phyloP scores from a whole-genome alignment of 2,797 vertebrate genomes.

The Syncerus caffer region DNA sequence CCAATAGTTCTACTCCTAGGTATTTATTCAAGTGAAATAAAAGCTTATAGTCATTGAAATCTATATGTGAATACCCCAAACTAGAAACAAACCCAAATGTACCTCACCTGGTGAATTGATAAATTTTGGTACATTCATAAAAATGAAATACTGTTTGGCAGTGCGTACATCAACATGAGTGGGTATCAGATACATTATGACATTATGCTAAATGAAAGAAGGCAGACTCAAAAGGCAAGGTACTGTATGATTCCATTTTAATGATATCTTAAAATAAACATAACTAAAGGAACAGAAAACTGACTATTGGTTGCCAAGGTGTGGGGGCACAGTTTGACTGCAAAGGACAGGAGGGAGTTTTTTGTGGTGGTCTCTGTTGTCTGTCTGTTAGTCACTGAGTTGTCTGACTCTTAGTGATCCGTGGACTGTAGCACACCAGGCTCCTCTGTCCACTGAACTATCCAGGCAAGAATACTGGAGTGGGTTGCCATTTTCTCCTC shows the following conservation, averaged over 20 bases:
- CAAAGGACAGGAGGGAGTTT: not conserved
- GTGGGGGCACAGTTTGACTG: not conserved
- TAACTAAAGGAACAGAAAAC: constrained; percentile 19
- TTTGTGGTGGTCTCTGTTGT: not conserved
- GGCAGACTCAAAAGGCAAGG: not conserved
- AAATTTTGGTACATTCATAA: not conserved
- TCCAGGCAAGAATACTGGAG: not conserved
- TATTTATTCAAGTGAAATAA: constrained; percentile 34
- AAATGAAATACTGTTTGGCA: not conserved
- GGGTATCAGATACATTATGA: not conserved
- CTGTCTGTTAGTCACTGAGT: not conserved
- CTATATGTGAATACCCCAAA: not conserved
- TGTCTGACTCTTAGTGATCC: not conserved
- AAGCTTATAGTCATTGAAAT: not conserved
- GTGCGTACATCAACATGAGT: not conserved
- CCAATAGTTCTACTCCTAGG: not conserved
- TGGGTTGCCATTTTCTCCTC: not conserved
- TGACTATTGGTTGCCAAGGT: not conserved
- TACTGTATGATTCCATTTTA: constrained; percentile 19
- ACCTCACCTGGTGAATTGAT: not conserved
- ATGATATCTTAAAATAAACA: constrained; percentile 18
- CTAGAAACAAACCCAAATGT: constrained; percentile 6
- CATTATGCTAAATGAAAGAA: constrained; percentile 6
- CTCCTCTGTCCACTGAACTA: not conserved
- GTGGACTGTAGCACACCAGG: not conserved